Base-by-base conservation (phyloP, 2,888 invertebrate species). In the Callimorpha dominula region DNA sequence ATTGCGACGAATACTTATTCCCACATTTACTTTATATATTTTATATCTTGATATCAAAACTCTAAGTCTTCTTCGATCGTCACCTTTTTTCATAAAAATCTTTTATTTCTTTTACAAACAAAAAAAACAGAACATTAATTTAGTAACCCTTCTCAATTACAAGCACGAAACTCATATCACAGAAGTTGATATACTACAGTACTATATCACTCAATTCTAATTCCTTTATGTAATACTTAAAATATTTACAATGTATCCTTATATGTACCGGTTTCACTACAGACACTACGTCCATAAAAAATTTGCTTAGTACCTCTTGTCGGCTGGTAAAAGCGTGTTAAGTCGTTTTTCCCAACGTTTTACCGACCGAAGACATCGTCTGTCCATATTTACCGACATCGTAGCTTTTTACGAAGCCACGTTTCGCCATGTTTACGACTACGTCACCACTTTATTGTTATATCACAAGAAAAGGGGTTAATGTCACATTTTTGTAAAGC, bases 331-430 rank as follows among this genome's bases (percentile, higher is more conserved):
- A 88, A 88, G 88, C 85, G 77, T 87, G 87, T 89, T 87, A 77
- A 84, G 86, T 54, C 83, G 82, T 87, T 89, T 90, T 89, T 86
- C 85, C 82, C 82, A 84, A 85, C 86, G 83, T 86, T 89, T 85
- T 84, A 84, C 83, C 85, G 85, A 81, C 80, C 57, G 81, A 88
- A 91, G 91, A 91, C 93, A 92, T 93, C 88, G 92, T 88, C 89
- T 91, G 94, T 92, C 93, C 90, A 90, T 94, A 91, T 95, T 95
- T 95, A 95, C 92, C 80, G 90, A 83, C 88, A 82, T 92, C 94
- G 91, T 95, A 91, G 88, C 90, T 92, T 95, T 95, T 95, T 95
- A 95, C 91, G 91, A 73, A 90, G 88, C 82, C 86, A 89, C 89
- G 87, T 94, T 92, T 79, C 81, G 81, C 78, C 81, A 86, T 92